A percentile compares a stretch with the other conserved stretches of the same genome.
Evolutionary conservation across 2,888 invertebrate genomes (phyloP).

Genomic region (Sabellastarte sp.): DNA sequence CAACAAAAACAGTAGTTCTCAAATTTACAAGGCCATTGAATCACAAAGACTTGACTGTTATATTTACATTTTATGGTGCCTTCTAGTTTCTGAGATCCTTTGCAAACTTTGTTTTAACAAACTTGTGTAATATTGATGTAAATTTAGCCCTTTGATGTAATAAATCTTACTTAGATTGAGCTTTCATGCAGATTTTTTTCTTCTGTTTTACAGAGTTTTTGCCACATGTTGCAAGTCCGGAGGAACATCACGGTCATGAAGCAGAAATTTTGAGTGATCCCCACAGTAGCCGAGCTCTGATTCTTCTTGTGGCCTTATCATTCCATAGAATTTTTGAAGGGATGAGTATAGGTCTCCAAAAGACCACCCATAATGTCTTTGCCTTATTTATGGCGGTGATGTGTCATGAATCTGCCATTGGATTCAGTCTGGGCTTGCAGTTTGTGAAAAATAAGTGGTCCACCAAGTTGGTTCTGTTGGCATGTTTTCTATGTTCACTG

Average conservation of each 20-base stretch:
- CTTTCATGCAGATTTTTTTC: too few relatives aligned
- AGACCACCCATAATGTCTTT: constrained; percentile 38
- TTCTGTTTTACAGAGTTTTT: too few relatives aligned
- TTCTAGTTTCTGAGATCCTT: too few relatives aligned
- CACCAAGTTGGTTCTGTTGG: constrained; percentile 16
- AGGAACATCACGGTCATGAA: not conserved
- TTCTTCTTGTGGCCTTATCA: constrained; percentile 63
- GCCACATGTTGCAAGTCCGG: too few relatives aligned
- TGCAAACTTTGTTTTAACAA: too few relatives aligned
- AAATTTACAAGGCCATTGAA: too few relatives aligned
- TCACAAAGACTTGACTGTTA: too few relatives aligned
- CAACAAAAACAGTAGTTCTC: too few relatives aligned
- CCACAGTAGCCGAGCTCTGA: constrained; percentile 50
- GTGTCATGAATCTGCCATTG: constrained; percentile 64
- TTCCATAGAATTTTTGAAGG: constrained; percentile 66
- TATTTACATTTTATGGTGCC: too few relatives aligned
- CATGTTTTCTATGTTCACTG: constrained; percentile 24
- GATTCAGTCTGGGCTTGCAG: constrained; percentile 63
- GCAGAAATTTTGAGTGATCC: constrained; percentile 1
- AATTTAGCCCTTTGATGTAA: too few relatives aligned
- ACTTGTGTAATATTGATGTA: too few relatives aligned
- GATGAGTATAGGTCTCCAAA: constrained; percentile 63
- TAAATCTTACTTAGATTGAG: too few relatives aligned
- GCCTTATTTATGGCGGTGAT: constrained; percentile 60
- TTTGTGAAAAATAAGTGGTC: constrained; percentile 29